Evolutionary conservation across 2,113 vertebrate species (phyloP).

Genomic region (Paratilapia polleni): DNA sequence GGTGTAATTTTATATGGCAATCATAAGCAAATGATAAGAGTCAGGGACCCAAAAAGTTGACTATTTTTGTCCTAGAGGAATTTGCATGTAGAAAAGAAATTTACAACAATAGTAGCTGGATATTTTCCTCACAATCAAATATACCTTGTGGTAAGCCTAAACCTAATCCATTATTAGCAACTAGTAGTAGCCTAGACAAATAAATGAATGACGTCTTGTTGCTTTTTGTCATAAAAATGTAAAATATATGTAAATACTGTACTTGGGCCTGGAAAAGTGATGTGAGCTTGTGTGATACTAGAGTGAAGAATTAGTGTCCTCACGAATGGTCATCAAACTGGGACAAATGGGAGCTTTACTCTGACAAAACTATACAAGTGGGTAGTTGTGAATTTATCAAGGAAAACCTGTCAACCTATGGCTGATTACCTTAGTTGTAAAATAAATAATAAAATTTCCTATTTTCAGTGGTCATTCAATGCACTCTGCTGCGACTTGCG

Average conservation of each 20-base stretch:
- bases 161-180: neutral
- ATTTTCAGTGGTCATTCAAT: no score
- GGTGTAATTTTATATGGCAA: no score
- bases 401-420: no score
- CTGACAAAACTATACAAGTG: no score
- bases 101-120: neutral
- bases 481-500: no score
- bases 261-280: neutral
- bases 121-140: conserved; percentile 9
- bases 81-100: neutral
- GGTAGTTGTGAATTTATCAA: no score
- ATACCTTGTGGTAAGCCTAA: conserved; percentile 1
- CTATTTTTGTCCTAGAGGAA: neutral
- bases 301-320: neutral
- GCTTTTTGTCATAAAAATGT: conserved; percentile 18
- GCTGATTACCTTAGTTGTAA: no score
- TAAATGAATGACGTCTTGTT: neutral
- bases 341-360: no score
- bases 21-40: no score
- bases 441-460: no score
- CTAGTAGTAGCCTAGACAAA: neutral
- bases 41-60: no score
- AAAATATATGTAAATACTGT: conserved; percentile 25
- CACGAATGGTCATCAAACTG: neutral
- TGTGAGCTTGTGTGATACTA: conserved; percentile 8